A percentile compares a stretch with the other conserved stretches of the same genome.
Conservation (phyloP, 2,113 vertebrate species). For the Crypturellus undulatus region DNA sequence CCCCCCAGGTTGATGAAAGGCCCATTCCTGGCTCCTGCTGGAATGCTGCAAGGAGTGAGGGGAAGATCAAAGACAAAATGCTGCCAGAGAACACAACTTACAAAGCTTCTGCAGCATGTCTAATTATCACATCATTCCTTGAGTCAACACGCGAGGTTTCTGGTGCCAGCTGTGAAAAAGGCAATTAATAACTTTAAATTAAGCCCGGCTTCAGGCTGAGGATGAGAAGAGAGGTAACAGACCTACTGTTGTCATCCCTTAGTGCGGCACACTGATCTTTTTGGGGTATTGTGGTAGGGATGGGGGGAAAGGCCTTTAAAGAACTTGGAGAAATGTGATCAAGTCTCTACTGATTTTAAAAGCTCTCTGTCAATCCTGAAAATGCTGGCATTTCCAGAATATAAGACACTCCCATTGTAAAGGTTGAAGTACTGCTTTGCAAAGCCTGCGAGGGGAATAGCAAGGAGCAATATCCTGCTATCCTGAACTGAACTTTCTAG, state of each 20-base stretch:
- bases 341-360: neutral
- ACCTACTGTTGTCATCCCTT: neutral
- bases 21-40: conserved; percentile 9
- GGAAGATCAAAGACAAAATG: conserved; percentile 53
- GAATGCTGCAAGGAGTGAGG: neutral
- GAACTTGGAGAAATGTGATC: neutral
- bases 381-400: neutral
- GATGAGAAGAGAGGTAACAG: conserved; percentile 20
- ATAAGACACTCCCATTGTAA: neutral
- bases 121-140: conserved; percentile 59
- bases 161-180: conserved; percentile 65
- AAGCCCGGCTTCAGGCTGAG: conserved; percentile 16
- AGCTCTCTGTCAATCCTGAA: neutral
- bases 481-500: neutral
- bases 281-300: rapidly evolving
- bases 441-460: neutral
- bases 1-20: conserved; percentile 38
- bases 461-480: neutral
- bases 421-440: neutral
- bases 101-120: conserved; percentile 44
- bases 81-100: conserved; percentile 49
- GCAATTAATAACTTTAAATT: conserved; percentile 60
- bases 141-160: conserved; percentile 32
- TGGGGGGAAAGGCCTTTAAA: neutral
- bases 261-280: neutral